Evolutionary conservation across 2,797 vertebrate genomes (phyloP).

Genomic region (Siniperca undulata): DNA sequence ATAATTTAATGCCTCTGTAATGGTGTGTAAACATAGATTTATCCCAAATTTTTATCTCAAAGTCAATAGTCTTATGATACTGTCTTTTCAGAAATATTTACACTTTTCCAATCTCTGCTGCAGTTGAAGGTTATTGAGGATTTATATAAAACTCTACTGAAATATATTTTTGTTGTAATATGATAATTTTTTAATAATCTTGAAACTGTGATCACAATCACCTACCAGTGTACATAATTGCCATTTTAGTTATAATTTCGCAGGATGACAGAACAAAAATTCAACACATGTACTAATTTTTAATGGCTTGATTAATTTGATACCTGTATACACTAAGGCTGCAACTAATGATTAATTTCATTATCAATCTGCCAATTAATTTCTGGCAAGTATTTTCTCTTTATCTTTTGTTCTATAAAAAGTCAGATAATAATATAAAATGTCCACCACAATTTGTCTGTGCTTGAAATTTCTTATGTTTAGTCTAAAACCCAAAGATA

Average conservation of each 20-base stretch:
- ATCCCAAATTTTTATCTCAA: conserved; percentile 12
- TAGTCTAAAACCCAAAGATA: neutral
- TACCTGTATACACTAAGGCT: neutral
- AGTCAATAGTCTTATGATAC: neutral
- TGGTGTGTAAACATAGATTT: neutral
- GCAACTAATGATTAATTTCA: neutral
- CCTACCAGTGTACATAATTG: neutral
- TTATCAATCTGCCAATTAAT: neutral
- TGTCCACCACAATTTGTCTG: neutral
- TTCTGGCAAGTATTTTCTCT: neutral
- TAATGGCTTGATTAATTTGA: neutral
- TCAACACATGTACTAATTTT: neutral
- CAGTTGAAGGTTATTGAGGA: neutral
- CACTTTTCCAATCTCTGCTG: neutral
- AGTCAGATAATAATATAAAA: neutral
- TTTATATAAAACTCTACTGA: neutral
- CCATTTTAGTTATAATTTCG: neutral
- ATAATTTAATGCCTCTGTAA: conserved; percentile 14
- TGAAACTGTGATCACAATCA: neutral
- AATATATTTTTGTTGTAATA: neutral
- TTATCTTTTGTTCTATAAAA: neutral
- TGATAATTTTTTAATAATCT: neutral
- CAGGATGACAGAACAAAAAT: neutral
- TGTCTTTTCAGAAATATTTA: neutral
- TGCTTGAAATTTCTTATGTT: neutral